These are phyloP conservation scores for Zeus faber DNA, from an alignment of 2,113 vertebrate species.

Conservation along the genomic window DNA sequence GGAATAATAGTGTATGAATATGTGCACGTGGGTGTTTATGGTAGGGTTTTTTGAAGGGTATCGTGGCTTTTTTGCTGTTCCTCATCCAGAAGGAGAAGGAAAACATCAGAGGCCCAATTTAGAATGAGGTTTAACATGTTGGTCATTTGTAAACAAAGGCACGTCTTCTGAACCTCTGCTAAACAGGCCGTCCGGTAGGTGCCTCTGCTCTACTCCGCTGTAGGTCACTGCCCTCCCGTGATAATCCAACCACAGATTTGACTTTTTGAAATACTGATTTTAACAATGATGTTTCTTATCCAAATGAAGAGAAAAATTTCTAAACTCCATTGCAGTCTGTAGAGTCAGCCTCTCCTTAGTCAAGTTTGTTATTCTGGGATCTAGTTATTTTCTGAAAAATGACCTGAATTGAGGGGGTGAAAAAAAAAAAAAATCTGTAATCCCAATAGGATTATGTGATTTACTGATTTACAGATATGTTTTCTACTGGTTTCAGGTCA, in stretches of 20 bases:
- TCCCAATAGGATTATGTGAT: no score
- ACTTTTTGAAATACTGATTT: no score
- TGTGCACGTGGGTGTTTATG: not conserved
- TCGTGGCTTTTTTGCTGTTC: not conserved
- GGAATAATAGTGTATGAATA: not conserved
- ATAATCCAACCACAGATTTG: no score
- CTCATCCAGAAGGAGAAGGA: not conserved
- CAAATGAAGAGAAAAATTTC: not conserved
- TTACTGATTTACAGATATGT: no score
- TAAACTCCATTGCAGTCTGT: not conserved
- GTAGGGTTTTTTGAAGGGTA: not conserved
- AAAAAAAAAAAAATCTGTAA: no score
- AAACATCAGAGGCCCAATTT: constrained; percentile 17
- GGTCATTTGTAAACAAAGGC: constrained; percentile 29
- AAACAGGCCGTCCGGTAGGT: constrained; percentile 5
- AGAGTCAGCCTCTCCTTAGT: no score
- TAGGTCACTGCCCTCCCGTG: no score
- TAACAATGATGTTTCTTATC: no score
- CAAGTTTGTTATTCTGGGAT: no score
- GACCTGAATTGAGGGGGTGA: no score
- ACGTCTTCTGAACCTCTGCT: not conserved
- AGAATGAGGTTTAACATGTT: constrained; percentile 34
- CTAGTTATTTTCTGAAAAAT: no score
- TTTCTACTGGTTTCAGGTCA: no score
- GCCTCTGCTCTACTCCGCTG: constrained; percentile 31